Conservation (phyloP, 2,888 invertebrate species). For the Tipula helvola region DNA sequence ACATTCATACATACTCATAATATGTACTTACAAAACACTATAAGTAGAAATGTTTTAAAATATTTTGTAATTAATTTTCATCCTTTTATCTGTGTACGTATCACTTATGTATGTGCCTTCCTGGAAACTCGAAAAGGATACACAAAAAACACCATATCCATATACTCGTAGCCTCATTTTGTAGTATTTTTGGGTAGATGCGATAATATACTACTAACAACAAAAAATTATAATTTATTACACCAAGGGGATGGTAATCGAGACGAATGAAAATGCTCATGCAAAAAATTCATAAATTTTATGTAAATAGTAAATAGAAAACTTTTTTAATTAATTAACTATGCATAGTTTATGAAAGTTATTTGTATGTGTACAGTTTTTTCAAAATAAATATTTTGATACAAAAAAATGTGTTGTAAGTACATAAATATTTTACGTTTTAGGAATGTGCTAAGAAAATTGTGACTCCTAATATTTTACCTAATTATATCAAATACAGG, state of each 20-base stretch:
- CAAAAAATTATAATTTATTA: not conserved
- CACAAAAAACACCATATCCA: not conserved
- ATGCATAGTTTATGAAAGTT: not conserved
- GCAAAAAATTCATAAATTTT: not conserved
- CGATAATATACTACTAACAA: not conserved
- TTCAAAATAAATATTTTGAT: too few relatives aligned
- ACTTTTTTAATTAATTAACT: not conserved
- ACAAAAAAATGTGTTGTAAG: too few relatives aligned
- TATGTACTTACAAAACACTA: not conserved
- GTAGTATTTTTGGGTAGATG: not conserved
- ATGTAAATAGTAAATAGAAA: not conserved
- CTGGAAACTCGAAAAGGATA: not conserved
- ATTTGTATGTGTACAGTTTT: not conserved
- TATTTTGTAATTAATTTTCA: not conserved
- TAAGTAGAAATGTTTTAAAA: not conserved
- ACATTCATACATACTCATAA: too few relatives aligned
- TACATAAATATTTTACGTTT: too few relatives aligned
- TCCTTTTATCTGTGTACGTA: not conserved
- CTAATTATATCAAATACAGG: too few relatives aligned
- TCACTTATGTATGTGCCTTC: not conserved
- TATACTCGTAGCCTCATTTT: not conserved
- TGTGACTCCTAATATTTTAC: too few relatives aligned
- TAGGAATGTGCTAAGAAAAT: too few relatives aligned
- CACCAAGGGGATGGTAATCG: not conserved
- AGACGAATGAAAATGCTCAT: not conserved